Base-by-base conservation (phyloP, 2,888 invertebrate species). In the Epistrophella euchroma region DNA sequence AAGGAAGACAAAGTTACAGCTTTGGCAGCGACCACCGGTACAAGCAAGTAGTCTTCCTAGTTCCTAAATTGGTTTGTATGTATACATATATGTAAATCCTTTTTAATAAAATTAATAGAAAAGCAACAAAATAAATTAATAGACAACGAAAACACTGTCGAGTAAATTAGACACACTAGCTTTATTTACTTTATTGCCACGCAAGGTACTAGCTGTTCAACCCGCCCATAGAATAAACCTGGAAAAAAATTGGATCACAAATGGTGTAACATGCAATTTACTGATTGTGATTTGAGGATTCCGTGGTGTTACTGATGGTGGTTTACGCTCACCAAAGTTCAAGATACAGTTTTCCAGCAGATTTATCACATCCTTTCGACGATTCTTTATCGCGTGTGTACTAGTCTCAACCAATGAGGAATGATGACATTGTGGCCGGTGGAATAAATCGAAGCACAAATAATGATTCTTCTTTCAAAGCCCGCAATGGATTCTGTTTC, bases 111-210 rank as follows among this genome's bases (percentile, higher is more conserved):
- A n/a, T n/a, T n/a, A n/a, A n/a, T n/a, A n/a, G n/a, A n/a, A n/a
- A n/a, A n/a, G n/a, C n/a, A n/a, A n/a, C n/a, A n/a, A n/a, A n/a
- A n/a, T n/a, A n/a, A n/a, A n/a, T n/a, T n/a, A 93, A 87, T 95
- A 95, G 91, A 94, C 95, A 88, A 93, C 94, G 50, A 92, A 93
- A 68, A 94, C 95, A 10, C 97, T 97, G 0, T 98, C 97, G 97
- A 95, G 94, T 88, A 97, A 97, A 92, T 93, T 98, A 89, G 95
- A 96, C 89, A 96, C 95, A 64, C 92, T 95, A 85, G 96, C 96
- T 22, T 93, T 97, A 83, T 95, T n/a, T n/a, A n/a, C n/a, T n/a
- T n/a, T 96, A 85, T 93, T 98, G 89, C 93, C 97, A 75, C 94
- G 95, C 87, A 96, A 96, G 90, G 95, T 98, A 85, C 93, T 99